Percentiles rank a stretch among this genome's conserved stretches.
These are phyloP conservation scores for Microcebus murinus DNA, from an alignment of 2,113 vertebrate species.

Conservation along the genomic window DNA sequence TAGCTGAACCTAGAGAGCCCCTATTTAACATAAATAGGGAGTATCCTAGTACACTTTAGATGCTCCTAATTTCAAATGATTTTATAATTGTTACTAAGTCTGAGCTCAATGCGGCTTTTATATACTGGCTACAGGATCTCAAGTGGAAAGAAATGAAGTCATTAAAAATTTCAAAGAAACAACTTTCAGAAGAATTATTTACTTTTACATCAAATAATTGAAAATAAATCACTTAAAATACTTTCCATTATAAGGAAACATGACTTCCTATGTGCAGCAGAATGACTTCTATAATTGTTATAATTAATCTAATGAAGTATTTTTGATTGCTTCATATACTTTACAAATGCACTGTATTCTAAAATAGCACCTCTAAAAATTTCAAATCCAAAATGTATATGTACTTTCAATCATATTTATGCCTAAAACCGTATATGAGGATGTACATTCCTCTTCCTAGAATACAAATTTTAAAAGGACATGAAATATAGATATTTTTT, in stretches of 20 bases:
- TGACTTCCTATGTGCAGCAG: neutral
- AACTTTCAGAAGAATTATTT: conserved; percentile 15
- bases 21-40: neutral
- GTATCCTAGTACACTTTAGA: neutral
- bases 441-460: neutral
- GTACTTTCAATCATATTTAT: conserved; percentile 25
- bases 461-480: neutral
- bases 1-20: neutral
- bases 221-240: neutral
- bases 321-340: neutral
- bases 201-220: neutral
- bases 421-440: neutral
- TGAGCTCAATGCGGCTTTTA: neutral
- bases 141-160: conserved; percentile 14
- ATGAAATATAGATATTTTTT: neutral
- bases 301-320: conserved; percentile 4
- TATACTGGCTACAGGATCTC: neutral
- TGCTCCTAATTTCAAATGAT: neutral
- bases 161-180: conserved; percentile 39
- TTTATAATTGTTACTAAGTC: neutral
- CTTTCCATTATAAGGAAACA: neutral
- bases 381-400: conserved; percentile 3
- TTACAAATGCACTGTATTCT: neutral
- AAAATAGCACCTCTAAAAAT: conserved; percentile 20
- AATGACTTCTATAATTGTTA: neutral